Base-by-base conservation (phyloP, 2,888 invertebrate genomes). In the Oscheius sp. region DNA sequence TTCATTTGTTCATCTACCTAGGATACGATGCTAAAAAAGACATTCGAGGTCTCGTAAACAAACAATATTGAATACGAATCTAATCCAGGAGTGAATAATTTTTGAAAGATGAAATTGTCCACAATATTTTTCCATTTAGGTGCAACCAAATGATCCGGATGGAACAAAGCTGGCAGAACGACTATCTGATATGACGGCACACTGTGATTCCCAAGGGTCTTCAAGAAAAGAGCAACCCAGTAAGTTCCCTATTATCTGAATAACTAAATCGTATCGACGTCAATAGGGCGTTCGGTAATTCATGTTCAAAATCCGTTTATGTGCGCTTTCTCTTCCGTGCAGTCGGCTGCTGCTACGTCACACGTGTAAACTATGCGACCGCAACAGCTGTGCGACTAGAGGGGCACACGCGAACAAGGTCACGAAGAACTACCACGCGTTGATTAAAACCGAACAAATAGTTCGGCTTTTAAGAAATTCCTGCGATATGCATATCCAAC, bases 91-190 rank as follows among this genome's bases (percentile, higher is more conserved):
- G 3, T 35, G 35, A 35, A 35, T 6, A 9, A 3, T 35, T 9
- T 3, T 6, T 9, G 35, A 6, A 6, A 3, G 35, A 35, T 35
- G 9, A 35, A 35, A 35, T 35, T 35, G 9, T 3, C 35, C 3
- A 35, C 3, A 35, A 49, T 49, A 18, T 18, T 7, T 49, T 13
- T 18, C 16, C 16, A 25, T 79, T 61, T 72, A 80, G 80, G 77
- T 80, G 7, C 76, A 78, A 72, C 75, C 76, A 18, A 71, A 76
- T 52, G 80, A 80, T 71, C 77, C 78, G 13, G 77, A 72, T 9
- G 80, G 78, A 25, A 66, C 74, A 9, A 78, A 80, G 59, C 72
- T 80, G 7, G 78, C 80, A 7, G 80, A 80, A 1, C 76, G 80
- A 16, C 64, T 80, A 9, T 77, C 77, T 13, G 78, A 80, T 29